Evolutionary conservation across 2,113 vertebrate genomes (phyloP), one percentile per base, ranked within the genome.

Genomic region (Fulica atra): DNA sequence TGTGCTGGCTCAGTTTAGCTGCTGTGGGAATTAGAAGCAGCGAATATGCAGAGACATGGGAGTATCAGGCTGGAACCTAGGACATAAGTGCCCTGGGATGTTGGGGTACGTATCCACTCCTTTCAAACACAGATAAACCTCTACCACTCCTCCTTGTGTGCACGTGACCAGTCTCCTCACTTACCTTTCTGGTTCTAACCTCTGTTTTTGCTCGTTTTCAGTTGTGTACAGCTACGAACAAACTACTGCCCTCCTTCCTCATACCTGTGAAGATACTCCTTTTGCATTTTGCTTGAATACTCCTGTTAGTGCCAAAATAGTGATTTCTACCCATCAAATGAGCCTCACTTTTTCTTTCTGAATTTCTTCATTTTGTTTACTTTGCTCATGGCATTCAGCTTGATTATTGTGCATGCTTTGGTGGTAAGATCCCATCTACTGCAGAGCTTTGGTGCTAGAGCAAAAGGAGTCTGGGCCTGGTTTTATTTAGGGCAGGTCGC

Each of bases 311-410:
- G 38, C 48, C 38, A 51, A 50, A 74, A 35, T 4, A 59, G 12
- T 5, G 16, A 61, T 56, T 24, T 60, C 21, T 7, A 0, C 33
- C 84, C 16, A 29, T 56, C 51, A 74, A 4, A 19, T 36, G 31
- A 8, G 18, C 28, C 33, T 89, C 4, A 0, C 23, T 63, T 53
- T 29, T 77, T 73, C 21, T 28, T 71, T 51, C 35, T 35, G 48
- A 42, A 51, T 48, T 40, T 40, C 44, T 84, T 70, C 0, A 0
- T 26, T 40, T 69, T 7, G 44, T 11, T 29, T 70, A 1, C 25
- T 78, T 46, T 0, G 9, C 23, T 56, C 1, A 0, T 17, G 20
- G 4, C 6, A 2, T 56, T 74, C 6, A 17, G 42, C 23, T 84
- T 5, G 1, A 7, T 78, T 44, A 7, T 11, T 11, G 6, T 63